Evolutionary conservation across 2,797 vertebrate genomes (phyloP), one percentile per base, ranked within the genome.

Genomic region (Sebastes steindachneri): DNA sequence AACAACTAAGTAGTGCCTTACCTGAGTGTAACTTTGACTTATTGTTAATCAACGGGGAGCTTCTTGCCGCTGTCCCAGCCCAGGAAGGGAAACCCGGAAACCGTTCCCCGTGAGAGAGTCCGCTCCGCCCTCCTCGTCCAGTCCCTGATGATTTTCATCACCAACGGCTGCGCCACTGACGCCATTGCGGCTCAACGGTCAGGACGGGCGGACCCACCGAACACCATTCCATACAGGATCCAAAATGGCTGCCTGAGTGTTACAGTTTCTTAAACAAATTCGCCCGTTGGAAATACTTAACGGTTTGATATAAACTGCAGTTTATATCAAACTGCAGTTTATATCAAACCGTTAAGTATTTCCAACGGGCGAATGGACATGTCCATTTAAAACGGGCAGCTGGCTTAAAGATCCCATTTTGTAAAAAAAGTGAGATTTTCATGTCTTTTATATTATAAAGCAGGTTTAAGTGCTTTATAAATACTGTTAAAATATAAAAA

Each of bases 11-110:
- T 59, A 19, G 77, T 26, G 28, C 28, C 95, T 96, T 96, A 96
- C 96, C 96, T 96, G 93, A 60, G 62, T 9, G 79, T 86, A 87
- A 92, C 72, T 93, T 80, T 89, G 70, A 85, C 64, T 59, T 81
- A 79, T 74, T 21, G 83, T 82, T 89, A 85, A 74, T 66, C 81
- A 77, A 79, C 79, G 66, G 80, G 67, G 80, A 41, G 37, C 85
- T 78, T 91, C 80, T 91, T 69, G 85, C 85, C 83, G 73, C 88
- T 86, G 91, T 92, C 89, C 92, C 95, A 94, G 86, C 93, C 94
- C 94, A 95, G 94, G 94, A 96, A 96, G 91, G 88, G 89, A 93
- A 92, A 93, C 95, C 95, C 96, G 96, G 96, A 96, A 97, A 93
- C 89, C n/a, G 81, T 87, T 87, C 77, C 76, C 72, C 21, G 21